Percentiles rank a stretch among this genome's conserved stretches.
Evolutionary conservation across 2,888 invertebrate genomes (phyloP).

Genomic region (Agrotis puta): DNA sequence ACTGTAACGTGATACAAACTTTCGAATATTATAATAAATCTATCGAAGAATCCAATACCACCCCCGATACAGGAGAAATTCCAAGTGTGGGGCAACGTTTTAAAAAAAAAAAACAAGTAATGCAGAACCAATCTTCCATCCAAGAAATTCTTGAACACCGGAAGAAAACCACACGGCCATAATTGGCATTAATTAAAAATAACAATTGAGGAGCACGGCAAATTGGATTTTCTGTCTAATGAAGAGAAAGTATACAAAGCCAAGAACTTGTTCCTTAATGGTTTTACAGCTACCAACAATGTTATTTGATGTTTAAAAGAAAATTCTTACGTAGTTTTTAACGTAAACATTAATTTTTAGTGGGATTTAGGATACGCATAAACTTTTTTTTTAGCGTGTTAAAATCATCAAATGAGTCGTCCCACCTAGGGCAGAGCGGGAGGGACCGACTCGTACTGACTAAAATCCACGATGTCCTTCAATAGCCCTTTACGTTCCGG

Average conservation of each 20-base stretch:
- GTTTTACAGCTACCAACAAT: slow-evolving; percentile 44
- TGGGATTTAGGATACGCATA: too few species aligned
- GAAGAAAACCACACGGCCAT: slow-evolving; percentile 40
- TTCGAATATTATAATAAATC: too few species aligned
- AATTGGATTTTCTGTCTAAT: slow-evolving; percentile 65
- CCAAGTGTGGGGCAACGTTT: too few species aligned
- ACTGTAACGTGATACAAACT: too few species aligned
- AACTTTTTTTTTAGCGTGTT: too few species aligned
- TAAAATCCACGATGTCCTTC: too few species aligned
- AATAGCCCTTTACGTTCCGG: too few species aligned
- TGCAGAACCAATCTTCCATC: not conserved
- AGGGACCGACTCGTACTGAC: too few species aligned
- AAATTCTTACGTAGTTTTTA: slow-evolving; percentile 16
- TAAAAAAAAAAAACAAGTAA: not conserved
- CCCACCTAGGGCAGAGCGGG: too few species aligned
- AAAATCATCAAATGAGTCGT: too few species aligned
- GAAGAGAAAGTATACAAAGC: slow-evolving; percentile 65
- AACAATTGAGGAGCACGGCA: slow-evolving; percentile 55
- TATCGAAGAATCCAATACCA: too few species aligned
- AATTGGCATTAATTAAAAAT: slow-evolving; percentile 64
- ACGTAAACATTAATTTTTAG: slow-evolving; percentile 3
- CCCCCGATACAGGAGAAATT: too few species aligned
- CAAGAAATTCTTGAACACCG: slow-evolving; percentile 25
- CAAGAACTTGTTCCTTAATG: slow-evolving; percentile 52
- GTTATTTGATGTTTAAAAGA: slow-evolving; percentile 21